Evolutionary conservation across 2,797 vertebrate species (phyloP).

Genomic region (Nannoperca obscura): DNA sequence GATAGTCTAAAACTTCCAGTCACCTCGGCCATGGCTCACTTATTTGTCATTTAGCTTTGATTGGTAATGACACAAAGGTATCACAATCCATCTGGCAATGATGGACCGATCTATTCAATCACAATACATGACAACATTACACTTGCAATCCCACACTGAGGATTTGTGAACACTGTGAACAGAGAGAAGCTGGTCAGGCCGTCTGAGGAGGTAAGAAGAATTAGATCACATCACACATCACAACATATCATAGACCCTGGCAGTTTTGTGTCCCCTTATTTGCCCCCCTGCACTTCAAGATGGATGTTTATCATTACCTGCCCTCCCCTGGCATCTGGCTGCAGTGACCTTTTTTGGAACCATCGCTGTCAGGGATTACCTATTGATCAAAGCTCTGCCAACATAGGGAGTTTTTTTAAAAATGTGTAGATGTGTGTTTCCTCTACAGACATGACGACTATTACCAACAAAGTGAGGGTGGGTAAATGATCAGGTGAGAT

Average conservation of each 20-base stretch:
- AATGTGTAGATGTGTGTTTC: conserved; percentile 20
- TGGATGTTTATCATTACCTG: conserved; percentile 77
- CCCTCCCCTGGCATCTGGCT: conserved; percentile 61
- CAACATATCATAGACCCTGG: conserved; percentile 40
- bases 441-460: conserved; percentile 1
- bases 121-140: conserved; percentile 12
- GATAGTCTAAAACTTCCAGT: neutral
- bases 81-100: conserved; percentile 12
- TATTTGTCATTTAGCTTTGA: conserved; percentile 19
- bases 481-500: conserved; percentile 15
- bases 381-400: conserved; percentile 71
- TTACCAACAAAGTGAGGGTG: conserved; percentile 18
- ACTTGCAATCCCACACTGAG: conserved; percentile 18
- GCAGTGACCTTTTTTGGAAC: conserved; percentile 71
- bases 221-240: conserved; percentile 44
- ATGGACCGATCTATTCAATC: conserved; percentile 38
- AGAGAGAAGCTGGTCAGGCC: conserved; percentile 15
- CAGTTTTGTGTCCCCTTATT: conserved; percentile 41
- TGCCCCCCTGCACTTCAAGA: conserved; percentile 60
- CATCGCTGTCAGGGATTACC: conserved; percentile 62
- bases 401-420: conserved; percentile 7
- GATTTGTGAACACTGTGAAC: conserved; percentile 19
- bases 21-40: neutral
- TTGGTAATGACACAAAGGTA: neutral
- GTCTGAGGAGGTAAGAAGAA: conserved; percentile 38